phyloP scores from a whole-genome alignment of 2,888 invertebrate species.

The Agonopterix subpropinquella region DNA sequence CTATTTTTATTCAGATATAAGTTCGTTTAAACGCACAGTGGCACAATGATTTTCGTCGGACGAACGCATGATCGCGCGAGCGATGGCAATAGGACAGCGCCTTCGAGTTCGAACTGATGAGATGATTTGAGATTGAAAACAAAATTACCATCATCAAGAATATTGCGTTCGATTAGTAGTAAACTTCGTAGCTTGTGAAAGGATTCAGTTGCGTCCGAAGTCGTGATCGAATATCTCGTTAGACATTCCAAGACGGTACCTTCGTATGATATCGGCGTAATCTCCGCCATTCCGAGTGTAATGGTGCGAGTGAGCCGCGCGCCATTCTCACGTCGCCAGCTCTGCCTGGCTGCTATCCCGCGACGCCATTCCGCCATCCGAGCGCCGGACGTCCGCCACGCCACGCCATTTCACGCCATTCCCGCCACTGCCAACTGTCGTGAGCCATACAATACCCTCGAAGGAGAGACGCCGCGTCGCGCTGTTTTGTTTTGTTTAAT shows the following conservation, averaged over 20 bases:
- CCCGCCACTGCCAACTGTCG: conserved; percentile 31
- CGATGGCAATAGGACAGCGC: no score
- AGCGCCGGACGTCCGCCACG: conserved; percentile 52
- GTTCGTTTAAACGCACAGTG: no score
- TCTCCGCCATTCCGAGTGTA: conserved; percentile 39
- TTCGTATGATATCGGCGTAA: conserved; percentile 38
- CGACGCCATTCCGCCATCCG: conserved; percentile 13
- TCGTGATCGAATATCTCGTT: conserved; percentile 26
- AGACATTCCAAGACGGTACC: conserved; percentile 23
- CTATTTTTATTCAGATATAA: no score
- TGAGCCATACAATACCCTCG: conserved; percentile 41
- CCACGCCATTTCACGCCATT: conserved; percentile 34
- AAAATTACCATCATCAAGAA: not conserved
- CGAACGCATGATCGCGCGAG: no score
- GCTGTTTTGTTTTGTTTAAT: conserved; percentile 64
- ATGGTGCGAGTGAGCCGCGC: conserved; percentile 32
- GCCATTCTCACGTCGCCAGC: conserved; percentile 15
- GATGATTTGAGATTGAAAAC: not conserved
- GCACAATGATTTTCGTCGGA: no score
- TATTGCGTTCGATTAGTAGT: no score
- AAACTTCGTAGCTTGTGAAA: no score
- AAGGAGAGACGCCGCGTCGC: conserved; percentile 16
- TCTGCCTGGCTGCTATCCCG: conserved; percentile 5
- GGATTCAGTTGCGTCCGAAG: conserved; percentile 8
- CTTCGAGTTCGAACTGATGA: no score